Conservation (phyloP, 2,113 vertebrate species). For the Psittacus erithacus region DNA sequence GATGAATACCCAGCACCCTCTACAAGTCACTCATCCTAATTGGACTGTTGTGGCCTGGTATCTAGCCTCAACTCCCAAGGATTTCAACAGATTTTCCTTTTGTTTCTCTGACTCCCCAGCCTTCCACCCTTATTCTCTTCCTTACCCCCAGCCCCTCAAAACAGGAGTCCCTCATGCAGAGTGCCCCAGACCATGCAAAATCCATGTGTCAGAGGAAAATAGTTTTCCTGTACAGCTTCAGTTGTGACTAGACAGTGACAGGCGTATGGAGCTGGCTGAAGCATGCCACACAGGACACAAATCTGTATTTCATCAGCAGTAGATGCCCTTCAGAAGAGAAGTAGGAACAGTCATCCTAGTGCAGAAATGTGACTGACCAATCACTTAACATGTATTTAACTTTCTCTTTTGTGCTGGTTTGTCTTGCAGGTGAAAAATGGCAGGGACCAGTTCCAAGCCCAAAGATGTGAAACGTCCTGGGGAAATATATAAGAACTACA, state of each 20-base stretch:
- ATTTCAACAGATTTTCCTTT: not conserved
- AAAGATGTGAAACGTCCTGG: slow-evolving; percentile 45
- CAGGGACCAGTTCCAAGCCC: slow-evolving; percentile 67
- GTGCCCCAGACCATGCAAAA: not conserved
- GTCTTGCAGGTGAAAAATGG: slow-evolving; percentile 77
- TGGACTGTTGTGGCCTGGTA: not conserved
- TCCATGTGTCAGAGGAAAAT: not conserved
- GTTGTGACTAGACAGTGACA: not conserved
- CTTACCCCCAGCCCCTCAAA: not conserved
- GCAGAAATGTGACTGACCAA: not conserved
- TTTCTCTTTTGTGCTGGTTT: not conserved
- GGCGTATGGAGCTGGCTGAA: not conserved
- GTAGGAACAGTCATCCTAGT: not conserved
- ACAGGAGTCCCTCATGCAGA: not conserved
- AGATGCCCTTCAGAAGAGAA: not conserved
- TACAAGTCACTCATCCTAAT: not conserved
- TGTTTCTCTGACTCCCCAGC: not conserved
- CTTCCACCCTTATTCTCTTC: not conserved
- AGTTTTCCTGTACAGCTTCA: not conserved
- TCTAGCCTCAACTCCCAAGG: not conserved
- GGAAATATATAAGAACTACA: not conserved
- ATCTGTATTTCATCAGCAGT: not conserved
- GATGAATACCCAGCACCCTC: not conserved
- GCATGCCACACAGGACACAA: not conserved
- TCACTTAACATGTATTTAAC: not conserved